These are phyloP conservation scores for Nipponacmea schrenckii DNA, from an alignment of 2,888 invertebrate genomes.

Conservation along the genomic window DNA sequence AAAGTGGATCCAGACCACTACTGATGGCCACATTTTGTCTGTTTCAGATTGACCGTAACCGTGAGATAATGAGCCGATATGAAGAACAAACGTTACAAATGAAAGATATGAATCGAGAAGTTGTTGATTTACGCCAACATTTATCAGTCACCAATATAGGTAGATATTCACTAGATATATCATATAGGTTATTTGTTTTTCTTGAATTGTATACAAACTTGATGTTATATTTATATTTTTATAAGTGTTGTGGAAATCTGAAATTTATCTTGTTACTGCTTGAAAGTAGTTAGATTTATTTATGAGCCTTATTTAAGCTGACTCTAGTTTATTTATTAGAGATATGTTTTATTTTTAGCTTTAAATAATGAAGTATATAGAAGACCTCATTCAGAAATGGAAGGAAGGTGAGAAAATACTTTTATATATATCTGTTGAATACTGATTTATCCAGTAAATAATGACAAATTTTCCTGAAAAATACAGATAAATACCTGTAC, in stretches of 20 bases:
- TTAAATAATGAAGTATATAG: constrained; percentile 62
- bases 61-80: constrained; percentile 51
- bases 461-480: too few relatives aligned
- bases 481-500: too few relatives aligned
- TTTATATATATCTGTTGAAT: too few relatives aligned
- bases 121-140: constrained; percentile 58
- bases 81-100: constrained; percentile 60
- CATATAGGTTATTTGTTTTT: background rate
- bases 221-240: background rate
- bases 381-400: constrained; percentile 47
- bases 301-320: too few relatives aligned
- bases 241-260: background rate
- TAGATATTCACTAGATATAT: constrained; percentile 26
- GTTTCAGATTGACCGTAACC: constrained; percentile 52
- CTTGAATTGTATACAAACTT: background rate
- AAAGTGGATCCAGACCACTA: too few relatives aligned
- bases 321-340: too few relatives aligned
- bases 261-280: background rate
- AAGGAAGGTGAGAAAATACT: constrained; percentile 35
- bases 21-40: too few relatives aligned
- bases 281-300: too few relatives aligned
- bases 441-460: too few relatives aligned
- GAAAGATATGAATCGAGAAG: constrained; percentile 61
- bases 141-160: constrained; percentile 56
- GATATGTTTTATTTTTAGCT: constrained; percentile 39